Evolutionary conservation across 30 jellyfish, hydroid and myxozoan genomes (phyloP).

Genomic region (Catostylus mosaicus): DNA sequence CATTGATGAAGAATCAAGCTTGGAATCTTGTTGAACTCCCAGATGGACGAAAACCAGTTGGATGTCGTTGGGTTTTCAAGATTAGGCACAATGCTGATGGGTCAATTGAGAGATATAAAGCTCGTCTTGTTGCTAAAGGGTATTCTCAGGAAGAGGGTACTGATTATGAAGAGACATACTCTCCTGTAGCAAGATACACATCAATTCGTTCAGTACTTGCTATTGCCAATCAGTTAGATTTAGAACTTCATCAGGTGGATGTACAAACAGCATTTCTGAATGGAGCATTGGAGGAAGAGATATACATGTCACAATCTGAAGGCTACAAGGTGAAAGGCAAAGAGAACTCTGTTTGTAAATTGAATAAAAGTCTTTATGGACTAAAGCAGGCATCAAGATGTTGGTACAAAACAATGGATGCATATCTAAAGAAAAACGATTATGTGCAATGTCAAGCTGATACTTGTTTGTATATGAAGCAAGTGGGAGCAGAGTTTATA

Average conservation of each 20-base stretch:
- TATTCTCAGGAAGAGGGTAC: constrained; percentile 50
- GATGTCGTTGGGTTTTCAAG: constrained; percentile 56
- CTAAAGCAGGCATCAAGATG: constrained; percentile 66
- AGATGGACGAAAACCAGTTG: constrained; percentile 38
- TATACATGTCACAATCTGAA: constrained; percentile 49
- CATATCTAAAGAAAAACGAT: constrained; percentile 20
- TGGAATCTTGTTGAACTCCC: constrained; percentile 61
- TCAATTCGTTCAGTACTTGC: constrained; percentile 12
- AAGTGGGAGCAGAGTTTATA: constrained; percentile 21
- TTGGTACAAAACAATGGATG: constrained; percentile 55
- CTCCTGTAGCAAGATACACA: constrained; percentile 13
- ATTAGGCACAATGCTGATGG: constrained; percentile 40
- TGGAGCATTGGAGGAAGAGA: constrained; percentile 51
- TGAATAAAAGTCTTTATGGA: constrained; percentile 63
- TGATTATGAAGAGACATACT: constrained; percentile 40
- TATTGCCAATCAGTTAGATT: constrained; percentile 18
- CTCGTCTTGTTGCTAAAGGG: constrained; percentile 53
- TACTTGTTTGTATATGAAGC: constrained; percentile 27
- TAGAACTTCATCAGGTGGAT: constrained; percentile 28
- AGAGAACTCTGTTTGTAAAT: constrained; percentile 40
- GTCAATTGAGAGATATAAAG: constrained; percentile 47
- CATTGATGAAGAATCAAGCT: constrained; percentile 44
- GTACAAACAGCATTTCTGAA: constrained; percentile 46
- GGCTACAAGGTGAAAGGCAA: constrained; percentile 28
- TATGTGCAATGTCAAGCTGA: constrained; percentile 35